Percentiles rank a stretch among this genome's conserved stretches.
Evolutionary conservation across 2,797 vertebrate species (phyloP).

Genomic region (Erethizon dorsatum): DNA sequence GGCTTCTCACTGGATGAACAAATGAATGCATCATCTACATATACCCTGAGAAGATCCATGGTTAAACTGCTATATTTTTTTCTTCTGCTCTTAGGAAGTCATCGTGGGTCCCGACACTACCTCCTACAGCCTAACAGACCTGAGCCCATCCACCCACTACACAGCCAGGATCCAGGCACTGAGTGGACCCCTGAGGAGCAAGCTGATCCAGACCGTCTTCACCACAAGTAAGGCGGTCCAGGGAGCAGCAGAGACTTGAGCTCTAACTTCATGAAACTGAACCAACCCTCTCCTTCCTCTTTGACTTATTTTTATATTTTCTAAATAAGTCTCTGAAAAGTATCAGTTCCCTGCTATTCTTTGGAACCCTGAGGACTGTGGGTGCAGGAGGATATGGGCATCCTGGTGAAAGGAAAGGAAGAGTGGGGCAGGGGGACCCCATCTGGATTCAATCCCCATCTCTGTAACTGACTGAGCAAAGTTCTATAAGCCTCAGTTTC

Average conservation of each 20-base stretch:
- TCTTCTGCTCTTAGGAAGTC: slow-evolving; percentile 92
- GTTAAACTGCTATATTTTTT: not conserved
- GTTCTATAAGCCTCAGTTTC: not conserved
- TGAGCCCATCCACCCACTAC: slow-evolving; percentile 95
- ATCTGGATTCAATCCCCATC: not conserved
- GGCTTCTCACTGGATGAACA: not conserved
- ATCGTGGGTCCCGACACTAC: slow-evolving; percentile 93
- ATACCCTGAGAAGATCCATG: slow-evolving; percentile 16
- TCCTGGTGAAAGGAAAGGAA: not conserved
- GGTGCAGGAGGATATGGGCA: not conserved
- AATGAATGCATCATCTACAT: not conserved
- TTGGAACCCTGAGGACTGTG: not conserved
- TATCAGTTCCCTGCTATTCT: not conserved
- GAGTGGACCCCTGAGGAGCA: slow-evolving; percentile 93
- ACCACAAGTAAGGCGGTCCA: slow-evolving; percentile 94
- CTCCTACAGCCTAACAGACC: slow-evolving; percentile 94
- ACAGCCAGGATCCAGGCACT: slow-evolving; percentile 94
- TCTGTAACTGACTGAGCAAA: not conserved
- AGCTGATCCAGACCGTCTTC: slow-evolving; percentile 92
- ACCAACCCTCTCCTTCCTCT: not conserved
- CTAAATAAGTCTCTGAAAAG: not conserved
- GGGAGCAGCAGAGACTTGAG: not conserved
- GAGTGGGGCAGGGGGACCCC: not conserved
- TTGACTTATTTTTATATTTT: not conserved
- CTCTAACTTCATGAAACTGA: not conserved